A percentile compares a stretch with the other conserved stretches of the same genome.
Evolutionary conservation across 2,797 vertebrate species (phyloP).

Genomic region (Manis javanica): DNA sequence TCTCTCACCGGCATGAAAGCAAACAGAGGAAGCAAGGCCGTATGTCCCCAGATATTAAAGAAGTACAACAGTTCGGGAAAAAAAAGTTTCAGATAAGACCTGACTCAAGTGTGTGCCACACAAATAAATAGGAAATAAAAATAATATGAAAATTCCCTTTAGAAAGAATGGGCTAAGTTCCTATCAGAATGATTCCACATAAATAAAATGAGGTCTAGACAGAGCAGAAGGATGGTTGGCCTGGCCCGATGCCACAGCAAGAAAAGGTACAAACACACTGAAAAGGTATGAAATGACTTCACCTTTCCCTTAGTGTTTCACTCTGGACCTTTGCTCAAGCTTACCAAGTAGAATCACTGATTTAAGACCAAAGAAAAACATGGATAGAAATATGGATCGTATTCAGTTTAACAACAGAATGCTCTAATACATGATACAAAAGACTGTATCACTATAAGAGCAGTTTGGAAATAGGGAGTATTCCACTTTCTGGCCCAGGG

Average conservation of each 20-base stretch:
- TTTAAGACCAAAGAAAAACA: constrained; percentile 20
- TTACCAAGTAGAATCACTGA: constrained; percentile 22
- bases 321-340: neutral
- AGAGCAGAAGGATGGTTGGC: neutral
- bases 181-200: neutral
- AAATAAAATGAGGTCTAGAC: neutral
- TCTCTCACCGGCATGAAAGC: neutral
- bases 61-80: neutral
- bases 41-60: neutral
- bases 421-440: neutral
- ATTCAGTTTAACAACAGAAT: neutral
- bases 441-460: neutral
- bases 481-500: neutral
- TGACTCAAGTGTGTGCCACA: neutral
- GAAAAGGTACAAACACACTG: neutral
- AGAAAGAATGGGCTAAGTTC: neutral
- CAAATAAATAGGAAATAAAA: constrained; percentile 42
- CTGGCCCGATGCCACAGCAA: neutral
- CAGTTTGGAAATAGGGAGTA: neutral
- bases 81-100: neutral
- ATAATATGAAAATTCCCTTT: neutral
- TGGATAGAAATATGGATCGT: neutral
- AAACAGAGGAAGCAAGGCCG: neutral
- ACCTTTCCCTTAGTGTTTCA: neutral
- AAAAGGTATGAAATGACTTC: neutral